Conservation (phyloP, 2,888 invertebrate species). For the Drosophila mulleri region DNA sequence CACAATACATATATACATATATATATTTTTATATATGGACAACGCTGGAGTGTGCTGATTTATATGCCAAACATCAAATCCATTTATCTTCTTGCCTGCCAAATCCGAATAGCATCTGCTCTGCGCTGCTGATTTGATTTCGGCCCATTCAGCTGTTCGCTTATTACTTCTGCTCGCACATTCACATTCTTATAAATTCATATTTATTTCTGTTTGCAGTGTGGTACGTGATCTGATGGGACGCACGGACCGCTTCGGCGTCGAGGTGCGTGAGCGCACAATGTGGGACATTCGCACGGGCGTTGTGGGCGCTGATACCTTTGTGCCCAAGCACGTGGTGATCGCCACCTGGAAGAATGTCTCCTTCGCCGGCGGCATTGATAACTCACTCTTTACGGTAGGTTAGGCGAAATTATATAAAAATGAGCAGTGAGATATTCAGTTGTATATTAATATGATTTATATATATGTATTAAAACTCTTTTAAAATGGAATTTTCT, state of each 20-base stretch:
- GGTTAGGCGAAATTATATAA: constrained; percentile 37
- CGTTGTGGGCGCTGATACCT: constrained; percentile 95
- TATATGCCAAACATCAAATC: constrained; percentile 75
- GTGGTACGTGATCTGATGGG: constrained; percentile 89
- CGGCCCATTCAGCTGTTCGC: constrained; percentile 24
- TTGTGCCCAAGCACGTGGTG: constrained; percentile 95
- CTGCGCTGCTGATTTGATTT: constrained; percentile 54
- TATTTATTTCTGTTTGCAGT: constrained; percentile 77
- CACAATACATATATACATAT: neutral
- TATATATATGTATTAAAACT: neutral
- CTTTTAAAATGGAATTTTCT: neutral
- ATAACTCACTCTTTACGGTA: constrained; percentile 90
- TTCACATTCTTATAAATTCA: constrained; percentile 3
- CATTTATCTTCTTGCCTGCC: constrained; percentile 75
- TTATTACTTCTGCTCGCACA: constrained; percentile 12
- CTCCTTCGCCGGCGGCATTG: constrained; percentile 95
- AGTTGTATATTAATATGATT: neutral
- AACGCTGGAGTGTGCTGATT: constrained; percentile 57
- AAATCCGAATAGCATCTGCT: constrained; percentile 23
- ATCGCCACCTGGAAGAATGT: constrained; percentile 98
- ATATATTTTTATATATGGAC: neutral
- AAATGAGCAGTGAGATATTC: too few relatives aligned
- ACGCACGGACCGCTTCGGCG: constrained; percentile 92
- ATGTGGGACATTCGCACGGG: constrained; percentile 96
- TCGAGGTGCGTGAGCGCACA: constrained; percentile 93